These are phyloP conservation scores for Hyphantria cunea DNA, from an alignment of 1,140 invertebrate species.

Conservation along the genomic window DNA sequence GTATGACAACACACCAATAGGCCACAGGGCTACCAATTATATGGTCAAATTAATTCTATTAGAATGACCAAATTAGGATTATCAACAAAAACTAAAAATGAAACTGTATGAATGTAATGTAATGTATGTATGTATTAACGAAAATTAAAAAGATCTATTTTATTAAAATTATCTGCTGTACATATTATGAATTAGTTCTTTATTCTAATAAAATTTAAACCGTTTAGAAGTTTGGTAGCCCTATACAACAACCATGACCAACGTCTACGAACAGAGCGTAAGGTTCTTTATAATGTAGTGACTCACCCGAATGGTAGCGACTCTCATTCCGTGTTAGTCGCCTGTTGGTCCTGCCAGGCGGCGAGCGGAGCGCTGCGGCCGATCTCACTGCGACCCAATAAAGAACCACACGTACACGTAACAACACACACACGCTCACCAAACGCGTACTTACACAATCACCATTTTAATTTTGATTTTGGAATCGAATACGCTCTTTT, in stretches of 20 bases:
- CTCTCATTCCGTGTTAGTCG: constrained; percentile 96
- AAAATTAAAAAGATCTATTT: too few species aligned
- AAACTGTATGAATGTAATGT: too few species aligned
- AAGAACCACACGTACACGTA: constrained; percentile 53
- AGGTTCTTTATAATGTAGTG: constrained; percentile 51
- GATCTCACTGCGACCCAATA: constrained; percentile 68
- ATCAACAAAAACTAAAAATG: too few species aligned
- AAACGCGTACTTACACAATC: constrained; percentile 54
- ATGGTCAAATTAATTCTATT: too few species aligned
- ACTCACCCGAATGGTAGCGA: constrained; percentile 97
- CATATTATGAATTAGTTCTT: too few species aligned
- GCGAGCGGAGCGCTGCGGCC: constrained; percentile 78
- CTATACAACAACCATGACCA: constrained; percentile 29
- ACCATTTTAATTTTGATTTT: constrained; percentile 49
- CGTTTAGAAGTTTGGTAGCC: constrained; percentile 25
- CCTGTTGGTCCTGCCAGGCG: constrained; percentile 90
- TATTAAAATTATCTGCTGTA: too few species aligned
- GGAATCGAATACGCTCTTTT: constrained; percentile 41
- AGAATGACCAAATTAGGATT: too few species aligned
- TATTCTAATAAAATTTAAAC: too few species aligned
- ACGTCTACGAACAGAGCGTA: constrained; percentile 39
- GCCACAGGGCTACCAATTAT: constrained; percentile 28
- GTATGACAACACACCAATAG: constrained; percentile 47
- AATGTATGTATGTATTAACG: too few species aligned
- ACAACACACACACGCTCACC: constrained; percentile 30